Percentiles rank a stretch among this genome's conserved stretches.
Evolutionary conservation across 1,140 invertebrate genomes (phyloP).

Genomic region (Calephelis nemesis): DNA sequence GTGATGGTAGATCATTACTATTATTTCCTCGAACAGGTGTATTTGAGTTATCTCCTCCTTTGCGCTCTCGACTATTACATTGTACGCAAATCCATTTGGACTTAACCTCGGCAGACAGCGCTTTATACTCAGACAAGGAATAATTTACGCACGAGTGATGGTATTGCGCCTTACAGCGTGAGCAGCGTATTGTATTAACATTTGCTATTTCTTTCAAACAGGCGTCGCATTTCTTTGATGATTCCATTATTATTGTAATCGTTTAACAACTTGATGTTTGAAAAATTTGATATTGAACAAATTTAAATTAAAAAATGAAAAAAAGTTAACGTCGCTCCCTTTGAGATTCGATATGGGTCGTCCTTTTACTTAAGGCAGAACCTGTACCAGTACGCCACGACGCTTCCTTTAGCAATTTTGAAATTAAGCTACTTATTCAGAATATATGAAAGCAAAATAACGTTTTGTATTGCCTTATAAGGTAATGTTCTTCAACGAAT

Average conservation of each 20-base stretch:
- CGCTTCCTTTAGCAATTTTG: no score
- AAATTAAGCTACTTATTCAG: no score
- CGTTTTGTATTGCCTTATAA: background rate
- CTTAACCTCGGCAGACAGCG: conserved; percentile 20
- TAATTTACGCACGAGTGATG: conserved; percentile 20
- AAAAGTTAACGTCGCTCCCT: no score
- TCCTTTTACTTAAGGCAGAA: no score
- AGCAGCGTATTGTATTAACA: background rate
- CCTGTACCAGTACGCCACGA: no score
- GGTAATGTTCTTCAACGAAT: background rate
- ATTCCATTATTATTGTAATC: background rate
- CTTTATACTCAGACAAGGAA: conserved; percentile 9
- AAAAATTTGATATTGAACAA: no score
- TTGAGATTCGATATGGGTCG: no score
- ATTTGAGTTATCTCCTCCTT: conserved; percentile 25
- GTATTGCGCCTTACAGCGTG: conserved; percentile 21
- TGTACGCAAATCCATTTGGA: conserved; percentile 24
- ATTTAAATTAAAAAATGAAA: no score
- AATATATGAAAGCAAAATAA: background rate
- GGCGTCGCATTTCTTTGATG: conserved; percentile 13
- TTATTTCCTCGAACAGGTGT: conserved; percentile 19
- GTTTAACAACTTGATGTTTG: no score
- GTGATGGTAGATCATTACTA: conserved; percentile 9
- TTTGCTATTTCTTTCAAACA: background rate
- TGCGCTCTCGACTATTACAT: conserved; percentile 23